phyloP scores from a whole-genome alignment of 2,797 vertebrate genomes.

The Acanthiza pusilla region DNA sequence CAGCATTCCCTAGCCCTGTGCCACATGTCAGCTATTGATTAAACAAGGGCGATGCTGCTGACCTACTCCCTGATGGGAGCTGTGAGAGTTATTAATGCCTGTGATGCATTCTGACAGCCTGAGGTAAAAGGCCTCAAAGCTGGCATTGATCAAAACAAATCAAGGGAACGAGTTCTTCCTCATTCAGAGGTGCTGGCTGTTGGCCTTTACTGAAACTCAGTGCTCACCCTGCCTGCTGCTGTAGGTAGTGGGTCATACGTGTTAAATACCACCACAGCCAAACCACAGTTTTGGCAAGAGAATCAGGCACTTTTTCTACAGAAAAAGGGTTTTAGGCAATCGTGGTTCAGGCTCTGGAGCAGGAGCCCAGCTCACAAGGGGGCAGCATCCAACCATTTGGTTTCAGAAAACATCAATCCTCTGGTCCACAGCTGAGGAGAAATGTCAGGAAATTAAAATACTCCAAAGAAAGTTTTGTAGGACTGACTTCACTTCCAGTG shows the following conservation, averaged over 20 bases:
- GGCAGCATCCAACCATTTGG: constrained; percentile 4
- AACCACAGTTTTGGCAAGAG: neutral
- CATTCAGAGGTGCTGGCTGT: neutral
- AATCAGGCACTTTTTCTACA: neutral
- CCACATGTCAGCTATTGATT: neutral
- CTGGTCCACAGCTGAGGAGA: neutral
- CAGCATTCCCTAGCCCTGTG: neutral
- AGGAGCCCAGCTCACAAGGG: neutral
- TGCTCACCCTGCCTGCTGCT: neutral
- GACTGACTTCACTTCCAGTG: neutral
- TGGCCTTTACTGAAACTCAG: neutral
- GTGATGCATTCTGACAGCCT: neutral
- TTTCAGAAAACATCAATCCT: neutral
- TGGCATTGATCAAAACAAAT: neutral
- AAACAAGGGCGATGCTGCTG: neutral
- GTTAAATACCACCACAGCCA: neutral
- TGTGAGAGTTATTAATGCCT: neutral
- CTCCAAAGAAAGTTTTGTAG: neutral
- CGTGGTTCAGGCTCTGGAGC: neutral
- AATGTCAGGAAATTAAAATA: neutral
- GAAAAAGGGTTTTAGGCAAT: neutral
- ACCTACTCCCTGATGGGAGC: neutral
- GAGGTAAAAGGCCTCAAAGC: neutral
- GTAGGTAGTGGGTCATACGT: accelerated
- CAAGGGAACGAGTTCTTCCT: neutral